Conservation (phyloP, 2,888 invertebrate species). For the Tinea pellionella region DNA sequence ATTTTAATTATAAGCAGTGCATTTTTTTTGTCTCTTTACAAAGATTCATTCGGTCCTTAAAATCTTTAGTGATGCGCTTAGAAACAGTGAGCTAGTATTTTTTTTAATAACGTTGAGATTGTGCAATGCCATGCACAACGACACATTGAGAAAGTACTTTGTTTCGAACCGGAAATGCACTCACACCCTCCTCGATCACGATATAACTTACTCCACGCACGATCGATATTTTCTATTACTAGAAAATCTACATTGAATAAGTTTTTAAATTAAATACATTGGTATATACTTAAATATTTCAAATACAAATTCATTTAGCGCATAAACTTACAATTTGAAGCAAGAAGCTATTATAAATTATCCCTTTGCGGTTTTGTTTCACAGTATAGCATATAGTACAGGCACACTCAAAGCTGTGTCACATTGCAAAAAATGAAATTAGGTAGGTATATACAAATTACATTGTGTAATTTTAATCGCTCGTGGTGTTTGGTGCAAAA, state of each 20-base stretch:
- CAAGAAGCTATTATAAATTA: conserved; percentile 23
- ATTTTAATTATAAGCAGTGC: neutral
- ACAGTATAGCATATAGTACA: conserved; percentile 11
- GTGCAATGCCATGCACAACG: no score
- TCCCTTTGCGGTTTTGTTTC: neutral
- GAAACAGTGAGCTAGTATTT: no score
- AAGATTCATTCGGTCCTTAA: neutral
- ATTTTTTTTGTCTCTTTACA: neutral
- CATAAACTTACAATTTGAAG: conserved; percentile 19
- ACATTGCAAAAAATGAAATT: conserved; percentile 36
- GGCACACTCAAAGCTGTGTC: conserved; percentile 45
- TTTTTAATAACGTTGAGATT: no score
- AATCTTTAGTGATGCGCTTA: neutral
- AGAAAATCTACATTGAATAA: no score
- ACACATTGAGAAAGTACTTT: no score
- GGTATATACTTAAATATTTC: no score
- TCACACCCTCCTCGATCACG: no score
- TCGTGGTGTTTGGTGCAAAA: conserved; percentile 61
- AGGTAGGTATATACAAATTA: conserved; percentile 58
- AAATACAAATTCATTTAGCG: conserved; percentile 5
- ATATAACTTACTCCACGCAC: no score
- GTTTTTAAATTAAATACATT: no score
- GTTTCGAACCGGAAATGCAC: no score
- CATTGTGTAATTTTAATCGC: conserved; percentile 52
- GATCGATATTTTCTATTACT: no score